Base-by-base conservation (phyloP, 2,797 vertebrate genomes). In the Tarsius wallacei region DNA sequence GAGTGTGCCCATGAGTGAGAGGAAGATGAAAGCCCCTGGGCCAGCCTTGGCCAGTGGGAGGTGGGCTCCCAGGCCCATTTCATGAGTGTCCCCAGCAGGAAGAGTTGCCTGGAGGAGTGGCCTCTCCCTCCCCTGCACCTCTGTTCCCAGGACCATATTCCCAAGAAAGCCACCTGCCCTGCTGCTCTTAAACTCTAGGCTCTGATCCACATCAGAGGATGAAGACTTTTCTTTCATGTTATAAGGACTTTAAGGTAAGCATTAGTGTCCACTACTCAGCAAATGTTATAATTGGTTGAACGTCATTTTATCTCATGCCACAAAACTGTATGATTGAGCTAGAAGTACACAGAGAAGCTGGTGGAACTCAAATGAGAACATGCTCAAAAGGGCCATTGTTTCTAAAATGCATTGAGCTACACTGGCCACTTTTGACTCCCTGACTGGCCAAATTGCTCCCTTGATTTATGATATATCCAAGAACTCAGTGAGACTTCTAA, bases 351-450 rank as follows among this genome's bases (percentile, higher is more conserved):
- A 2, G 51, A 89, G 57, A 96, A 78, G n/a, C 22, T 81, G 61
- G 36, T 82, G 5, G 59, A 96, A 71, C 55, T 96, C 33, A 85
- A 95, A 91, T 85, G 42, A 10, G 28, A 96, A 59, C 4, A 89
- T 90, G 66, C 78, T 42, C 42, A 59, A 66, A 70, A 70, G 36
- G 47, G 53, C 95, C 91, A 96, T 86, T 96, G 96, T 97, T 95
- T 59, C 77, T 61, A 17, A 97, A 57, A 4, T 36, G 21, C 64
- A 89, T 94, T 97, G 89, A 96, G 66, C 3, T 42, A 22, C 70
- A 91, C 92, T 97, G 90, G 97, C 68, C 85, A 97, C 94, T 82
- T 87, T 31, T 82, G 76, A 51, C 64, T 78, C 90, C 97, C 98
- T 96, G 93, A 91, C 9, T 95, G 51, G 51, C 81, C 66, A 89